These are phyloP conservation scores for Chionodraco myersi DNA, from an alignment of 2,113 vertebrate genomes.

Conservation along the genomic window DNA sequence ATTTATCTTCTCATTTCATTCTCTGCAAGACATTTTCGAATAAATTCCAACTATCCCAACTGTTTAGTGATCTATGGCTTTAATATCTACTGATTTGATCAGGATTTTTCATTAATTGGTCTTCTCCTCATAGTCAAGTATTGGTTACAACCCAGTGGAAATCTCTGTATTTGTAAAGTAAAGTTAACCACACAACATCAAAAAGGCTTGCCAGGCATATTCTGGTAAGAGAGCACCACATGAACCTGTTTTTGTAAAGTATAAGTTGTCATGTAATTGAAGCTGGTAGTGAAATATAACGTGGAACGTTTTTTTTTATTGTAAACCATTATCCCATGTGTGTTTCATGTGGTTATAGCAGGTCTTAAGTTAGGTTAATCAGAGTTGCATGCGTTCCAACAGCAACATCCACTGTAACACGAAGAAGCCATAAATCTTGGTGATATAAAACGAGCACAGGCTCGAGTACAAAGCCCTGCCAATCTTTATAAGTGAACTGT, in stretches of 20 bases:
- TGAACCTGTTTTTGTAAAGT: neutral
- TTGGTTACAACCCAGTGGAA: neutral
- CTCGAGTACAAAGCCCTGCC: neutral
- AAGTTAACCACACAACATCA: neutral
- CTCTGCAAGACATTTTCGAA: neutral
- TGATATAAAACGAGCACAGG: neutral
- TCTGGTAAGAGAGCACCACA: neutral
- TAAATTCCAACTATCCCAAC: neutral
- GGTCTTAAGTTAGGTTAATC: neutral
- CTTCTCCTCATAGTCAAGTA: neutral
- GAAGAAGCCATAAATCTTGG: slow-evolving; percentile 7
- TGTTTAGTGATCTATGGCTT: neutral
- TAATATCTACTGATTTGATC: neutral
- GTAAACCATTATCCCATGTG: neutral
- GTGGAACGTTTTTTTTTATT: neutral
- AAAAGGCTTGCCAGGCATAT: neutral
- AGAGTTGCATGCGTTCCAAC: neutral
- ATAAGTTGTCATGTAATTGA: neutral
- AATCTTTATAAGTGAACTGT: slow-evolving; percentile 6
- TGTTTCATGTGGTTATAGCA: neutral
- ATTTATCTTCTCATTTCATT: neutral
- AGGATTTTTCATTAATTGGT: neutral
- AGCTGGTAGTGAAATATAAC: neutral
- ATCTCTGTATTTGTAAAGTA: neutral
- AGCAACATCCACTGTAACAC: neutral